Evolutionary conservation across 2,888 invertebrate genomes (phyloP), one percentile per base, ranked within the genome.

Genomic region (Synergus itoensis): DNA sequence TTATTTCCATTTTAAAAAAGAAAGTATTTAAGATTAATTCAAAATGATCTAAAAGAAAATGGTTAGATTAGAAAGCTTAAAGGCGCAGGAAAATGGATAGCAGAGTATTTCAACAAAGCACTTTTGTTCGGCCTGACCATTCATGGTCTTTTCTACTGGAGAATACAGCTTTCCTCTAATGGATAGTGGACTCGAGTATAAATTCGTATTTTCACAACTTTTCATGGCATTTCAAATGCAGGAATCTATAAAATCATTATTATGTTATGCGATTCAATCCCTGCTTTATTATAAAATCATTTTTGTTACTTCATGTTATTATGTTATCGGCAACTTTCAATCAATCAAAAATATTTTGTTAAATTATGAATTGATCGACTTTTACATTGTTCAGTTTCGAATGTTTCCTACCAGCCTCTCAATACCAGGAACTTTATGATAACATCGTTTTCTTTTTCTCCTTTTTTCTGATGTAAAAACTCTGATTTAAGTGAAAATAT

Each of bases 121-220:
- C 18, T 67, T 62, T 67, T 43, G 67, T 67, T 45, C 45, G 12
- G 45, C 28, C 45, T 67, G 45, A 18, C 45, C 67, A 67, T 67
- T 67, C 43, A 67, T 45, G 21, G 67, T 14, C 18, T 48, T 12
- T 69, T 48, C 16, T 14, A 69, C 69, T 28, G 21, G 28, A 16
- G 21, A 48, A 69, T 45, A 48, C 28, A 69, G 48, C 45, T 28
- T 69, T 48, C 45, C 45, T 48, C 45, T 48, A 48, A 69, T 69
- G 48, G 69, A 69, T 69, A 28, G 16, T 21, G 12, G 16, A 14
- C 16, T 48, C 1, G 43, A 69, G 28, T 48, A 69, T 69, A 69
- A 48, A 69, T 69, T 28, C 69, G 48, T 45, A 14, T 48, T 28
- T 69, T 21, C 14, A 7, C 45, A 28, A 45, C 67, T 45, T 69